Conservation (phyloP, 2,113 vertebrate genomes). For the Solea solea region DNA sequence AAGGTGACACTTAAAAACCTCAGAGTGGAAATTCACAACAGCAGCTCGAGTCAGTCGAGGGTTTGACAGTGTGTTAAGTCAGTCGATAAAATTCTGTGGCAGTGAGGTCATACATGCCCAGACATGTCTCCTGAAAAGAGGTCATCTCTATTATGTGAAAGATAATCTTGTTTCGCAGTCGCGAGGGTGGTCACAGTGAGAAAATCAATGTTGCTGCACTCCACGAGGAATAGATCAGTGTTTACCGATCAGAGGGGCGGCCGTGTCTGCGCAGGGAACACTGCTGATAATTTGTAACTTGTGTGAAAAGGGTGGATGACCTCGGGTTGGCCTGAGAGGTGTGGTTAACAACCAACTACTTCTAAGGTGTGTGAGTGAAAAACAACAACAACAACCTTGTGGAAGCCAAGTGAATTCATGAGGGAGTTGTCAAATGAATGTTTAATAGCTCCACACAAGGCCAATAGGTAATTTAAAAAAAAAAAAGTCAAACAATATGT, state of each 20-base stretch:
- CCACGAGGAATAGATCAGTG: conserved; percentile 2
- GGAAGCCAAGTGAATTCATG: conserved; percentile 14
- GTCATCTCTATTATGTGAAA: conserved; percentile 61
- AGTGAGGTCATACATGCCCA: conserved; percentile 50
- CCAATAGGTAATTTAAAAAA: conserved; percentile 30
- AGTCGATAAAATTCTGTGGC: conserved; percentile 35
- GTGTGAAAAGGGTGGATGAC: conserved; percentile 26
- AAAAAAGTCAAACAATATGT: conserved; percentile 50
- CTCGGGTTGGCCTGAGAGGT: conserved; percentile 9
- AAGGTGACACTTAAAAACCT: conserved; percentile 30
- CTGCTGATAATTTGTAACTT: conserved; percentile 46
- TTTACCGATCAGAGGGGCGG: conserved; percentile 23
- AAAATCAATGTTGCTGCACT: conserved; percentile 45
- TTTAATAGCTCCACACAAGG: conserved; percentile 41
- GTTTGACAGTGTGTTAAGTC: conserved; percentile 3
- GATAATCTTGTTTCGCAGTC: conserved; percentile 35
- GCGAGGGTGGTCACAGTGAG: conserved; percentile 9
- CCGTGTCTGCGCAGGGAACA: neutral
- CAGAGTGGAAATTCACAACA: conserved; percentile 9
- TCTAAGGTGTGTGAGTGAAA: conserved; percentile 10
- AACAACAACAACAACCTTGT: neutral
- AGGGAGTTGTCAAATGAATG: conserved; percentile 37
- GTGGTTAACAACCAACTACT: conserved; percentile 8
- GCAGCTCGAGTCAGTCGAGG: conserved; percentile 20
- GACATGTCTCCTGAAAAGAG: conserved; percentile 65